Evolutionary conservation across 2,888 invertebrate species (phyloP).

Genomic region (Endotricha flammealis): DNA sequence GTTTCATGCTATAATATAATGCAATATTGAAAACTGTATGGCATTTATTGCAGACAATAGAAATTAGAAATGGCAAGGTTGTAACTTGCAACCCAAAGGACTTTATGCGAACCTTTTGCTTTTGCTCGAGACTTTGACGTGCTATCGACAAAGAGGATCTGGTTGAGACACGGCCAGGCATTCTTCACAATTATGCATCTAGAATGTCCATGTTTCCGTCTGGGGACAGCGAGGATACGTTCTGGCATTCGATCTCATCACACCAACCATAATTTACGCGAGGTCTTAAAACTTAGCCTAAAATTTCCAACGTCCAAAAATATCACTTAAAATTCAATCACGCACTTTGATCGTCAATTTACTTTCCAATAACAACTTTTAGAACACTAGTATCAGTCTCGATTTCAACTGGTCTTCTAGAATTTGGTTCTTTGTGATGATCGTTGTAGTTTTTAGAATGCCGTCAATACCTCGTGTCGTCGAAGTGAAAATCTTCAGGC

Average conservation of each 20-base stretch:
- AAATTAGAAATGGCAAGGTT: constrained; percentile 23
- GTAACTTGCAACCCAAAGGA: not conserved
- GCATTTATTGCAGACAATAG: constrained; percentile 20
- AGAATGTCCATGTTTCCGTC: not conserved
- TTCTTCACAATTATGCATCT: not conserved
- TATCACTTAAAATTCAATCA: constrained; percentile 35
- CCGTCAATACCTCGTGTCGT: constrained; percentile 20
- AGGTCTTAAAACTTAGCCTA: constrained; percentile 36
- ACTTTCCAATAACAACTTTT: constrained; percentile 36
- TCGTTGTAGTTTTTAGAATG: constrained; percentile 36
- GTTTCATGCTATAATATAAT: constrained; percentile 11
- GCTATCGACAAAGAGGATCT: constrained; percentile 2
- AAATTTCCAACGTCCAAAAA: constrained; percentile 37
- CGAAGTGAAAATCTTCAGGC: not conserved
- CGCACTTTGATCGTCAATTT: constrained; percentile 34
- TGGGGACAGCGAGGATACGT: constrained; percentile 19
- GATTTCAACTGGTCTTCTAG: constrained; percentile 27
- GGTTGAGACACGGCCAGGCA: constrained; percentile 9
- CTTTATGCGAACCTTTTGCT: not conserved
- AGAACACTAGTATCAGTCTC: constrained; percentile 33
- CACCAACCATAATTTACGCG: constrained; percentile 29
- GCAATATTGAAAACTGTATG: constrained; percentile 12
- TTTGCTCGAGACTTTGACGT: not conserved
- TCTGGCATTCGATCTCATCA: constrained; percentile 5
- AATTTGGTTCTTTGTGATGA: constrained; percentile 28